phyloP scores from a whole-genome alignment of 1,140 invertebrate genomes.

The Trichomalopsis sarcophagae region DNA sequence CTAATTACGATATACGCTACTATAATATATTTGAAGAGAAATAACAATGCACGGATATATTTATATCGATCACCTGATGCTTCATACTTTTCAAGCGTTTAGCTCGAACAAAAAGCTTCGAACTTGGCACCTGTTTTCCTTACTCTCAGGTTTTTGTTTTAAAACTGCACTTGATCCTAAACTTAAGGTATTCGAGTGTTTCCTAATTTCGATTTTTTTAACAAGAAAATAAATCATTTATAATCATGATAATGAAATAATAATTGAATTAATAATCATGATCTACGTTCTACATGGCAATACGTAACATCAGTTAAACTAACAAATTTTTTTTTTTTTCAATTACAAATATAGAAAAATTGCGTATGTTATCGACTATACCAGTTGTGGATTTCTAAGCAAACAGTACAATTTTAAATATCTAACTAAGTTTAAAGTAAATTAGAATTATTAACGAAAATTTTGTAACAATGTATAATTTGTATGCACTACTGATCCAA shows the following conservation, averaged over 20 bases:
- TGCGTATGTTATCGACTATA: neutral
- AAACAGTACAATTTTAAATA: neutral
- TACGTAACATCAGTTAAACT: neutral
- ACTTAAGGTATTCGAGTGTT: constrained; percentile 6
- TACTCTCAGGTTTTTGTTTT: neutral
- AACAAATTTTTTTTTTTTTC: neutral
- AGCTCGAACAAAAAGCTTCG: neutral
- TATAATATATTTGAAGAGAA: constrained; percentile 25
- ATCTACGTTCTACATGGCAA: too few relatives aligned
- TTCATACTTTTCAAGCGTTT: neutral
- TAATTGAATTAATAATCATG: constrained; percentile 10
- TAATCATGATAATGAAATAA: constrained; percentile 6
- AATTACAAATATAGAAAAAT: too few relatives aligned
- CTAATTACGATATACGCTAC: constrained; percentile 34
- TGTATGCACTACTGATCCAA: neutral
- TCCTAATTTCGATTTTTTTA: neutral
- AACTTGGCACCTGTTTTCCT: neutral
- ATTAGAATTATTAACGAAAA: constrained; percentile 23
- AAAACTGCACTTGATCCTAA: neutral
- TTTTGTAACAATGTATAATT: constrained; percentile 33
- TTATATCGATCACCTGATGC: neutral
- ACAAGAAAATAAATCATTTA: neutral
- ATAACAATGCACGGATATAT: constrained; percentile 36
- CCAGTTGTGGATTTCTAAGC: constrained; percentile 14
- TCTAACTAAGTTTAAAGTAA: constrained; percentile 16